Base-by-base conservation (phyloP, 2,113 vertebrate species). In the Hypocryptadius cinnamomeus region DNA sequence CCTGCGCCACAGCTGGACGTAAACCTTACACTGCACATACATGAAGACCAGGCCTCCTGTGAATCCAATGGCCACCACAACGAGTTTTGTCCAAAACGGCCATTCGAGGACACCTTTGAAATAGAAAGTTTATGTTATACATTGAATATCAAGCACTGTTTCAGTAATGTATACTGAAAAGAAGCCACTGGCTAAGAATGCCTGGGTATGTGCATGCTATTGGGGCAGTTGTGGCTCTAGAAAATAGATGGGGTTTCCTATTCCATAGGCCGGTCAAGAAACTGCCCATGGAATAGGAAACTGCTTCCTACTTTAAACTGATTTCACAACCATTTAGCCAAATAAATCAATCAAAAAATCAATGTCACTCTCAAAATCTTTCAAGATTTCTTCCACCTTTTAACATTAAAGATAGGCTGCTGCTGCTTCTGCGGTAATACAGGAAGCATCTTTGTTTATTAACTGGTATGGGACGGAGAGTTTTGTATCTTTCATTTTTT, bases 41-140 rank as follows among this genome's bases (percentile, higher is more conserved):
- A 99, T 99, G 97, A 99, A 99, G 97, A 99, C 98, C 47, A 99
- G 98, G 76, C 99, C 99, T 8, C 99, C 98, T 0, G 98, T 98
- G 96, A 99, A 98, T 89, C 99, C 98, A 37, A 99, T 98, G 89
- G 98, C 98, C 96, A 99, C 99, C 94, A 99, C 98, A 5, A 98
- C 98, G 33, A 99, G 97, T 95, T 99, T 99, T 94, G 99, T 99
- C 99, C 99, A 99, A 97, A 99, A 99, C 3, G 99, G 99, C 99
- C 99, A 99, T 94, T 99, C 98, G 31, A 99, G 98, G 87, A 99
- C 98, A 96, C 98, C 99, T 99, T 97, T 61, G 78, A 95, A 88
- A 94, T 17, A 51, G 63, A 95, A 81, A 37, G 5, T 61, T 57
- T 70, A 7, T 27, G 16, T 47, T 78, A 61, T 2, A 48, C 7